Percentiles rank a stretch among this genome's conserved stretches.
Conservation (phyloP, 2,797 vertebrate species). For the Buphagus erythrorhynchus region DNA sequence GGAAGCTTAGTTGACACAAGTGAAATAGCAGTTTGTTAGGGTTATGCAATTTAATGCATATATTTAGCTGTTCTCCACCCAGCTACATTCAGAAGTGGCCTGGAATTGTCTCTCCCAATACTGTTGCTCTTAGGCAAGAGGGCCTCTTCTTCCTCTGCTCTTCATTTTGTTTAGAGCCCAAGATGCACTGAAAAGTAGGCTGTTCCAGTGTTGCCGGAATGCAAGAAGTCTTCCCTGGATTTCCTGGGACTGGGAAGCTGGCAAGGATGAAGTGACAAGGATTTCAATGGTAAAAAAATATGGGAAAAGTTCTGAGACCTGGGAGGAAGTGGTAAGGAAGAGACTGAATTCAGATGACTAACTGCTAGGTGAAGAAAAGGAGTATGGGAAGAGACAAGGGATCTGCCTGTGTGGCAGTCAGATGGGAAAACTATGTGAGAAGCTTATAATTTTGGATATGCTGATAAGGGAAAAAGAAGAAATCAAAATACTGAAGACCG, state of each 20-base stretch:
- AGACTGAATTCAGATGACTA: background rate
- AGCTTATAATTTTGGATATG: conserved; percentile 25
- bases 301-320: background rate
- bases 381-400: background rate
- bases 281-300: background rate
- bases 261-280: background rate
- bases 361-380: background rate
- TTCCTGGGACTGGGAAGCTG: background rate
- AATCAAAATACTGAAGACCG: background rate
- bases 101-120: background rate
- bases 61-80: background rate
- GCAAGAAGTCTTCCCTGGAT: background rate
- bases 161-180: background rate
- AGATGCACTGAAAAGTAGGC: background rate
- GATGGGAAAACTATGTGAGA: background rate
- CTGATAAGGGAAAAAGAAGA: background rate
- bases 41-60: background rate
- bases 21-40: background rate
- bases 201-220: background rate
- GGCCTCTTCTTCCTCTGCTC: background rate
- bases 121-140: background rate
- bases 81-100: background rate
- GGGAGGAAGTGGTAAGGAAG: background rate
- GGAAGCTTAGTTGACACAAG: background rate
- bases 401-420: background rate